Conservation (phyloP, 2,888 invertebrate genomes). For the Erebia palarica region DNA sequence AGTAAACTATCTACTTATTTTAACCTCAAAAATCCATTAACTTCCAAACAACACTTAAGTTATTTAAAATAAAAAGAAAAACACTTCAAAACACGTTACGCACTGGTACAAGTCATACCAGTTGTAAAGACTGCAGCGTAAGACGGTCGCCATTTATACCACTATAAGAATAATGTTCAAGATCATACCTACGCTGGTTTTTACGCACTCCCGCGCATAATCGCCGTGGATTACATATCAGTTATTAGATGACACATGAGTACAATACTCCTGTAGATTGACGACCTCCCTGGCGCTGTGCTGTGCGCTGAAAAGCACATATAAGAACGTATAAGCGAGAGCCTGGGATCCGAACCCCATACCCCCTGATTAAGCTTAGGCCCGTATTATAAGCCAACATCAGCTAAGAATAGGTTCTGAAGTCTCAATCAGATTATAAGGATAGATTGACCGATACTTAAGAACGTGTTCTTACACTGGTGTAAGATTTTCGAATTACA, state of each 20-base stretch:
- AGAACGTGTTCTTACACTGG: too few relatives aligned
- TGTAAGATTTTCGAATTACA: too few relatives aligned
- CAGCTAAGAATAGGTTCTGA: too few relatives aligned
- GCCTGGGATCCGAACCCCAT: too few relatives aligned
- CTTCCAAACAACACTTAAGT: not conserved
- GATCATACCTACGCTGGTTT: conserved; percentile 28
- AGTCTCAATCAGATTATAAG: too few relatives aligned
- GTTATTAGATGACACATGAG: not conserved
- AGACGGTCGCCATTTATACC: conserved; percentile 39
- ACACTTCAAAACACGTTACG: conserved; percentile 22
- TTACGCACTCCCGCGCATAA: conserved; percentile 39
- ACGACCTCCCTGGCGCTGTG: too few relatives aligned
- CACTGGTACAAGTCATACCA: conserved; percentile 23
- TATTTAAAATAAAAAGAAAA: not conserved
- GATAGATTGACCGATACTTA: too few relatives aligned
- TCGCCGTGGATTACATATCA: conserved; percentile 25
- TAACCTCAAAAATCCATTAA: not conserved
- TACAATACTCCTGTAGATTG: too few relatives aligned
- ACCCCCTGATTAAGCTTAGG: too few relatives aligned
- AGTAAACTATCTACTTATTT: not conserved
- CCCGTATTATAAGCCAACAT: too few relatives aligned
- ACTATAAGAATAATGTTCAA: conserved; percentile 26
- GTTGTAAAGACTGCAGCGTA: conserved; percentile 19
- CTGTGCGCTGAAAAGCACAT: too few relatives aligned
- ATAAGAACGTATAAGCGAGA: too few relatives aligned